Percentiles rank a stretch among this genome's conserved stretches.
Evolutionary conservation across 2,797 vertebrate species (phyloP).

Genomic region (Nannoperca obscura): DNA sequence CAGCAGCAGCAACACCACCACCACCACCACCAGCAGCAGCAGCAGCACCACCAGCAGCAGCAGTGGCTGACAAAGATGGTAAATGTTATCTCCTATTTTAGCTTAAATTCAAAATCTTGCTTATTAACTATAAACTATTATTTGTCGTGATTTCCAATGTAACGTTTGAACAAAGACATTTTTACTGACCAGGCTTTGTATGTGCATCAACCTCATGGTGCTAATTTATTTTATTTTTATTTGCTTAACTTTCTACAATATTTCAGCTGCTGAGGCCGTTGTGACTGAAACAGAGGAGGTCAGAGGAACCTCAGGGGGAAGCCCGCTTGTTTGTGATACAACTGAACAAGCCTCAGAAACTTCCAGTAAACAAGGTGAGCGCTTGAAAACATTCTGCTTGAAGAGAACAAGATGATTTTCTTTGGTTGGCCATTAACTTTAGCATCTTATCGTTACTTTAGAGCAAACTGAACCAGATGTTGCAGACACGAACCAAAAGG

Average conservation of each 20-base stretch:
- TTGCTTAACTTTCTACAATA: not conserved
- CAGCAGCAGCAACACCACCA: too few species aligned
- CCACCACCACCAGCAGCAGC: too few species aligned
- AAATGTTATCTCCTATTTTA: not conserved
- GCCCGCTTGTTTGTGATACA: not conserved
- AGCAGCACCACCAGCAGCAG: too few species aligned
- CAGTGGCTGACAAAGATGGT: conserved; percentile 42
- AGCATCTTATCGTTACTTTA: conserved; percentile 35
- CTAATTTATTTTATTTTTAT: not conserved
- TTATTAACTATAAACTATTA: not conserved
- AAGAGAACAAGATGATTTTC: not conserved
- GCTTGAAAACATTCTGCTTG: not conserved
- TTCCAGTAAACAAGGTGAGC: conserved; percentile 51
- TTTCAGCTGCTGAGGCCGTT: conserved; percentile 42
- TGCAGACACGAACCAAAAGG: conserved; percentile 27
- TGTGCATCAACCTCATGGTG: not conserved
- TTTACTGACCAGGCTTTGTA: not conserved
- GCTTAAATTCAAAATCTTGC: not conserved
- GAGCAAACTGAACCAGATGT: conserved; percentile 54
- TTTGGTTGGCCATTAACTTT: conserved; percentile 7
- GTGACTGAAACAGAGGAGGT: conserved; percentile 31
- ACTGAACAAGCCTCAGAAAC: conserved; percentile 25
- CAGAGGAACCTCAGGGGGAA: conserved; percentile 21
- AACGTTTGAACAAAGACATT: not conserved
- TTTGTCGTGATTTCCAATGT: not conserved